These are phyloP conservation scores for Aldrovandia affinis DNA, from an alignment of 2,797 vertebrate species.

Conservation along the genomic window DNA sequence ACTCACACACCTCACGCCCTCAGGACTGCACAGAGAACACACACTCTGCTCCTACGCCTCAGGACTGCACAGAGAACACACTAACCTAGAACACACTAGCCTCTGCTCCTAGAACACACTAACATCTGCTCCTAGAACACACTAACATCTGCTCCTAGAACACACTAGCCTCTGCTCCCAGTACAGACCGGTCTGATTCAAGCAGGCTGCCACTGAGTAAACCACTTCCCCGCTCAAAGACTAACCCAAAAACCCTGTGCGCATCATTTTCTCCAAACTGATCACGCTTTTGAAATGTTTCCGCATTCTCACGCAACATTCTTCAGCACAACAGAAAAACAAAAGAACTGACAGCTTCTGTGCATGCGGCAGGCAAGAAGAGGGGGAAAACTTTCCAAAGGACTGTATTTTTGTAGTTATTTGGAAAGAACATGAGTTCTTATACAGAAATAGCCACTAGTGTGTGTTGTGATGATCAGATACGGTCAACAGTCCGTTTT, in stretches of 20 bases:
- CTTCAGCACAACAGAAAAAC: neutral
- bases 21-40: too few species aligned
- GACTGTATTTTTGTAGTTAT: neutral
- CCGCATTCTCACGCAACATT: neutral
- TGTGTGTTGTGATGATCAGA: too few species aligned
- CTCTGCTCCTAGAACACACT: too few species aligned
- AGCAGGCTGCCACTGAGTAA: too few species aligned
- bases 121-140: neutral
- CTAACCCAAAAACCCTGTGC: too few species aligned
- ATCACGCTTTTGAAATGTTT: neutral
- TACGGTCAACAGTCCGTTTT: too few species aligned
- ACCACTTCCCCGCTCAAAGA: too few species aligned
- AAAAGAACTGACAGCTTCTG: neutral
- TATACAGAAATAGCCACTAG: neutral
- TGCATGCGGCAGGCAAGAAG: neutral
- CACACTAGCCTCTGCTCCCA: neutral
- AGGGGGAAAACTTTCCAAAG: neutral
- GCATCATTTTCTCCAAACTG: neutral
- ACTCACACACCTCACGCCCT: too few species aligned
- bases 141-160: neutral
- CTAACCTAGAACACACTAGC: too few species aligned
- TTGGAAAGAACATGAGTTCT: neutral
- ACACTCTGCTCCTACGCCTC: too few species aligned
- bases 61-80: too few species aligned
- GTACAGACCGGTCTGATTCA: neutral